A percentile compares a stretch with the other conserved stretches of the same genome.
Evolutionary conservation across 2,888 invertebrate genomes (phyloP).

Genomic region (Asteroscopus sphinx): DNA sequence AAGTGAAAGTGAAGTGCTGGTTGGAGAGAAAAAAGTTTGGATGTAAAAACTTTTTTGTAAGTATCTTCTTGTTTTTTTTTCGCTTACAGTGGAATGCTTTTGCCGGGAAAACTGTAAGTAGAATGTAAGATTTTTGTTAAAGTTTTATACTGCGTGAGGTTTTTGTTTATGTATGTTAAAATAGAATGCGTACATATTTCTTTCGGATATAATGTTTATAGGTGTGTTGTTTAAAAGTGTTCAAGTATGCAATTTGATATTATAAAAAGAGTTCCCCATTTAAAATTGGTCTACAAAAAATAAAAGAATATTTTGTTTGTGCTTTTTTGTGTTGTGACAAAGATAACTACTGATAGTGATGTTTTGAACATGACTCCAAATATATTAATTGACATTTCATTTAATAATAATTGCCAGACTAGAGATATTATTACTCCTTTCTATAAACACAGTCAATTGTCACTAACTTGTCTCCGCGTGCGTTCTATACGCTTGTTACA

Average conservation of each 20-base stretch:
- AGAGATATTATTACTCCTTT: constrained; percentile 30
- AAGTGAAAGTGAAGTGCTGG: constrained; percentile 59
- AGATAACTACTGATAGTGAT: constrained; percentile 15
- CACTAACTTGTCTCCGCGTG: constrained; percentile 31
- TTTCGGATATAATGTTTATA: too few relatives aligned
- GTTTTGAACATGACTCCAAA: constrained; percentile 24
- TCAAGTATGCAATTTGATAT: too few relatives aligned
- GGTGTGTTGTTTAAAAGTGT: too few relatives aligned
- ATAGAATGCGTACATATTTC: too few relatives aligned
- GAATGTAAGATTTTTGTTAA: too few relatives aligned
- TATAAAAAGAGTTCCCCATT: too few relatives aligned
- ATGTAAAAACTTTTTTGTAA: constrained; percentile 67
- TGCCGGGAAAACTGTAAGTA: constrained; percentile 6
- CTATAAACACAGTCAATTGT: constrained; percentile 44
- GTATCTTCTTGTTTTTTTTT: constrained; percentile 49
- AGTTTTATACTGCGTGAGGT: too few relatives aligned
- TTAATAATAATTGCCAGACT: constrained; percentile 30
- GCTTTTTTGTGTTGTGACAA: constrained; percentile 1
- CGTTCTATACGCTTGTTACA: constrained; percentile 7
- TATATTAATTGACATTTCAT: constrained; percentile 21
- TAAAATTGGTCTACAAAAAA: not conserved
- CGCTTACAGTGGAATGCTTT: constrained; percentile 12
- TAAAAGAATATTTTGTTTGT: constrained; percentile 6
- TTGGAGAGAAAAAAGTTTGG: constrained; percentile 62
- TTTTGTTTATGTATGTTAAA: too few relatives aligned